Conservation (phyloP, 2,888 invertebrate genomes). For the Troilus luridus region DNA sequence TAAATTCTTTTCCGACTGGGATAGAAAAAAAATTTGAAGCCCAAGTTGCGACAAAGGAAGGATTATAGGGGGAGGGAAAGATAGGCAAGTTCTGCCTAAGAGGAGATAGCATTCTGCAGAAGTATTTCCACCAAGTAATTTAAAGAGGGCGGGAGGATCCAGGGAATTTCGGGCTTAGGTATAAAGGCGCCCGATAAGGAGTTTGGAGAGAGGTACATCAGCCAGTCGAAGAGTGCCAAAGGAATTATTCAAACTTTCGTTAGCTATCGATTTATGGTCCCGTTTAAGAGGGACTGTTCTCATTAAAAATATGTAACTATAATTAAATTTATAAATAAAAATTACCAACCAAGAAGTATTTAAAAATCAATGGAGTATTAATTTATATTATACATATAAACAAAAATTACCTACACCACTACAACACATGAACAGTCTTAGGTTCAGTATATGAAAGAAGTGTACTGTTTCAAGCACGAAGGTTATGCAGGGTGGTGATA, state of each 20-base stretch:
- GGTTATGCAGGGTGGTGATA: too few relatives aligned
- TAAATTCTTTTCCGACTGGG: background rate
- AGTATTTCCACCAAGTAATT: slow-evolving; percentile 42
- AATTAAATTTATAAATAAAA: too few relatives aligned
- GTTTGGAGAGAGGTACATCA: slow-evolving; percentile 5
- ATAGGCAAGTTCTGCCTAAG: slow-evolving; percentile 32
- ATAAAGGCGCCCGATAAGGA: slow-evolving; percentile 15
- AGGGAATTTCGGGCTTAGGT: slow-evolving; percentile 26
- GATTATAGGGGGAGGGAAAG: slow-evolving; percentile 31
- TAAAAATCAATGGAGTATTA: too few relatives aligned
- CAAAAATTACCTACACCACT: too few relatives aligned
- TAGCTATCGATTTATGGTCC: background rate
- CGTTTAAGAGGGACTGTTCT: background rate
- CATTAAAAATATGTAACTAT: background rate
- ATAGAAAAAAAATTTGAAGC: slow-evolving; percentile 20
- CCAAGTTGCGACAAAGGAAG: slow-evolving; percentile 34
- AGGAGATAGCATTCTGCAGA: slow-evolving; percentile 37
- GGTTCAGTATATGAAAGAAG: too few relatives aligned
- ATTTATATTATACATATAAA: too few relatives aligned
- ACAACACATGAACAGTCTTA: too few relatives aligned
- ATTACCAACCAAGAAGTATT: too few relatives aligned
- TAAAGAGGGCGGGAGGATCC: background rate
- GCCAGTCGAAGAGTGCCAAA: background rate
- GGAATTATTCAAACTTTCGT: slow-evolving; percentile 1
- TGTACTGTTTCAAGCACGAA: too few relatives aligned